A percentile compares a stretch with the other conserved stretches of the same genome.
Evolutionary conservation across 2,888 invertebrate species (phyloP).

Genomic region (Xanthorhoe spadicearia): DNA sequence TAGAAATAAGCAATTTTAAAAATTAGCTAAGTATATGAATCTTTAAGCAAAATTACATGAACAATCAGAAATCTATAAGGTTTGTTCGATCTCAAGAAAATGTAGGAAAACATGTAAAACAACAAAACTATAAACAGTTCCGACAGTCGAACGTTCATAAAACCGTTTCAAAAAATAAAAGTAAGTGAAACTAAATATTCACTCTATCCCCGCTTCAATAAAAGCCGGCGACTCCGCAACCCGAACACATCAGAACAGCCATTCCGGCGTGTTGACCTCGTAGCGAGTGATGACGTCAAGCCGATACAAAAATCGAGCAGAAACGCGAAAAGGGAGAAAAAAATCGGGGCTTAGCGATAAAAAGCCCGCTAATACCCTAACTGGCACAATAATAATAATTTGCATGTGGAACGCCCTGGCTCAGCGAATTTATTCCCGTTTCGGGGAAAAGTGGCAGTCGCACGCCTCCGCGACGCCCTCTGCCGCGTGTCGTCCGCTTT

Average conservation of each 20-base stretch:
- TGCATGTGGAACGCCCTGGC: slow-evolving; percentile 66
- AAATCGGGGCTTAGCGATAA: slow-evolving; percentile 51
- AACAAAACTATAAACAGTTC: slow-evolving; percentile 37
- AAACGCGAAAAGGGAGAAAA: slow-evolving; percentile 39
- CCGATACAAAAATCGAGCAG: slow-evolving; percentile 48
- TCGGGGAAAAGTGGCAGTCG: slow-evolving; percentile 47
- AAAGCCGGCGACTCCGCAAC: slow-evolving; percentile 24
- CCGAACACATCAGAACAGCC: slow-evolving; percentile 34
- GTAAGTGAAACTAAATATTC: slow-evolving; percentile 43
- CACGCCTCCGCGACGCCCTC: slow-evolving; percentile 52
- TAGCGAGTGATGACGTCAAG: slow-evolving; percentile 47
- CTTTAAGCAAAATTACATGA: too few relatives aligned
- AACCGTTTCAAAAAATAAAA: slow-evolving; percentile 40
- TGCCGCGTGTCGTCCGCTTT: slow-evolving; percentile 48
- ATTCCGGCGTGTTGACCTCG: slow-evolving; percentile 33
- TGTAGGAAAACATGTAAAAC: slow-evolving; percentile 9
- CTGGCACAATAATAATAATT: slow-evolving; percentile 73
- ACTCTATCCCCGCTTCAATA: slow-evolving; percentile 41
- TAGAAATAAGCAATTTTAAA: too few relatives aligned
- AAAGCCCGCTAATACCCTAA: slow-evolving; percentile 65
- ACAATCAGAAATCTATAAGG: too few relatives aligned
- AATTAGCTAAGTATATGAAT: too few relatives aligned
- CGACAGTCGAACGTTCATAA: slow-evolving; percentile 35
- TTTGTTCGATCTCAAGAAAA: background rate
- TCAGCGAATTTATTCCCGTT: slow-evolving; percentile 61